phyloP scores from a whole-genome alignment of 2,797 vertebrate genomes.

The Sandelia bainsii region DNA sequence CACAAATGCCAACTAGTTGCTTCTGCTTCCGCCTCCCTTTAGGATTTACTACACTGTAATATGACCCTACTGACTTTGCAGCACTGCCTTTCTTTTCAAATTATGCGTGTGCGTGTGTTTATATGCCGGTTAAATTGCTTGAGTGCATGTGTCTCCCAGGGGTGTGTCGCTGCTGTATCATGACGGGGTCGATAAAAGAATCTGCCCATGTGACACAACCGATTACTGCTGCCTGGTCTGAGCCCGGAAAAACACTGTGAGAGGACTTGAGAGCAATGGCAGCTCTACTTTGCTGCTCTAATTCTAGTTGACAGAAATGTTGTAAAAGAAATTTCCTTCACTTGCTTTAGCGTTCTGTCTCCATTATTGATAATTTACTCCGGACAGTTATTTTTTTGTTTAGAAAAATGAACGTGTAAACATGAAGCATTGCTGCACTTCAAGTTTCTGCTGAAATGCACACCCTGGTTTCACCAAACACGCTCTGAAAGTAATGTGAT shows the following conservation, averaged over 20 bases:
- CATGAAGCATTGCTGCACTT: background rate
- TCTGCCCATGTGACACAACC: conserved; percentile 74
- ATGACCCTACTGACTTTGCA: conserved; percentile 48
- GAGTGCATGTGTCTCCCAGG: conserved; percentile 44
- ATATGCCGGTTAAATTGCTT: conserved; percentile 10
- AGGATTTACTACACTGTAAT: conserved; percentile 10
- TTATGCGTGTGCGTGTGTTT: conserved; percentile 15
- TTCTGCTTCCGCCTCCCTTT: conserved; percentile 10
- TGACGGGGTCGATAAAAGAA: conserved; percentile 78
- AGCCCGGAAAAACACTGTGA: conserved; percentile 47
- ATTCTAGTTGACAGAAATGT: conserved; percentile 56
- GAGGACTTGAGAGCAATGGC: conserved; percentile 51
- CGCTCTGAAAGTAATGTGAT: background rate
- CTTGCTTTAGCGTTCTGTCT: conserved; percentile 39
- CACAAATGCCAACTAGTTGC: conserved; percentile 22
- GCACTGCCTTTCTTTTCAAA: conserved; percentile 9
- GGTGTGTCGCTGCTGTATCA: conserved; percentile 71
- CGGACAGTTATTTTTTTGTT: background rate
- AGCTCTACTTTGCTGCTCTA: conserved; percentile 39
- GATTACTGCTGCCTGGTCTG: conserved; percentile 79
- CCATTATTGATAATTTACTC: conserved; percentile 40
- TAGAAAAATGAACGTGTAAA: conserved; percentile 7
- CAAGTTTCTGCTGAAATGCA: background rate
- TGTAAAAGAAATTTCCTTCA: conserved; percentile 49
- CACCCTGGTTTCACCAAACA: conserved; percentile 17